Evolutionary conservation across 2,113 vertebrate species (phyloP).

Genomic region (Typhlomys cinereus): DNA sequence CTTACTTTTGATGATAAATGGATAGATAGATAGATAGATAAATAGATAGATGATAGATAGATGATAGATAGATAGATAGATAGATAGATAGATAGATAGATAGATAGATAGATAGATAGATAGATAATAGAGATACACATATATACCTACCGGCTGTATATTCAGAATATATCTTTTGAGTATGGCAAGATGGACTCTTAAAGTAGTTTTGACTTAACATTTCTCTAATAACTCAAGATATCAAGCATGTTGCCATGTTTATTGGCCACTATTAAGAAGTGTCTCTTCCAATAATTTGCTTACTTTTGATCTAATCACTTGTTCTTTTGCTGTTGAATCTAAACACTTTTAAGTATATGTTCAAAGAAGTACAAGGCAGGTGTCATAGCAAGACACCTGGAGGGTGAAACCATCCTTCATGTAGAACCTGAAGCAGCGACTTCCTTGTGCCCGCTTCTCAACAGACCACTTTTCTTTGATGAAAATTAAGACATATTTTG

Average conservation of each 20-base stretch:
- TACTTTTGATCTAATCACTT: background rate
- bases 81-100: too few species aligned
- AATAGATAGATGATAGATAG: too few species aligned
- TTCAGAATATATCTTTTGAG: background rate
- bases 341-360: background rate
- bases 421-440: background rate
- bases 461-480: background rate
- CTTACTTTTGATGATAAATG: background rate
- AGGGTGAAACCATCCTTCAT: background rate
- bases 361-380: background rate
- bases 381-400: background rate
- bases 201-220: background rate
- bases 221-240: background rate
- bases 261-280: background rate
- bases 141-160: too few species aligned
- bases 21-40: too few species aligned
- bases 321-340: background rate
- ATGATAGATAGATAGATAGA: too few species aligned
- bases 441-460: background rate
- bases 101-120: too few species aligned
- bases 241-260: background rate
- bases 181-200: background rate
- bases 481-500: slow-evolving; percentile 16
- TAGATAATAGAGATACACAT: too few species aligned
- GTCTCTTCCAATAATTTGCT: background rate